Percentiles rank a stretch among this genome's conserved stretches.
phyloP scores from a whole-genome alignment of 2,797 vertebrate genomes.

The Lemur catta region DNA sequence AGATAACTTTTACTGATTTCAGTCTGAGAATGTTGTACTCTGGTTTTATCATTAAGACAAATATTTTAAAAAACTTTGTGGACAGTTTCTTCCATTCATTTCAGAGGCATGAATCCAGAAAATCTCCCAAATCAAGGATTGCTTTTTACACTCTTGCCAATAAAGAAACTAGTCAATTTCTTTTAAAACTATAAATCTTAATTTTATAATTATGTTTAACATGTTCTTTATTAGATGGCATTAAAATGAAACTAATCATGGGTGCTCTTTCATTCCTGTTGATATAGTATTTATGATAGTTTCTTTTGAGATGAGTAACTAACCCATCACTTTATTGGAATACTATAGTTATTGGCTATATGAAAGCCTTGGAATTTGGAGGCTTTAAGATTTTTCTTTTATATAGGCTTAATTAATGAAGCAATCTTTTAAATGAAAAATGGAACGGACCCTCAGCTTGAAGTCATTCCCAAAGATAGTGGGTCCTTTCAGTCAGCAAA shows the following conservation, averaged over 20 bases:
- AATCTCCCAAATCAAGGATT: not conserved
- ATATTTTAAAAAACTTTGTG: not conserved
- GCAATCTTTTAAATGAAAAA: not conserved
- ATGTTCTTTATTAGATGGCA: not conserved
- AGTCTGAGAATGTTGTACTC: not conserved
- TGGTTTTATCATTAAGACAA: not conserved
- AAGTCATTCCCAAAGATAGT: not conserved
- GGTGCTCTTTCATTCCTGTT: not conserved
- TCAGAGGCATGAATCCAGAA: not conserved
- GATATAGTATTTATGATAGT: not conserved
- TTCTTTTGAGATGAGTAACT: not conserved
- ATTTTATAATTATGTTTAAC: not conserved
- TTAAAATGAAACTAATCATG: not conserved
- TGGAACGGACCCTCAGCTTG: not conserved
- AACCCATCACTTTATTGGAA: not conserved
- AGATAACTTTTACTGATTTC: not conserved
- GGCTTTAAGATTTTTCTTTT: not conserved
- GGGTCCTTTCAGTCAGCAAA: not conserved
- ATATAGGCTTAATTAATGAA: not conserved
- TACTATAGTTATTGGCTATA: not conserved
- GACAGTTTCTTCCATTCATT: not conserved
- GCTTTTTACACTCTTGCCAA: not conserved
- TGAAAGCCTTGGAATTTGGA: not conserved
- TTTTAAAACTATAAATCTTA: not conserved
- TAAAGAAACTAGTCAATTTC: not conserved